Evolutionary conservation across 2,888 invertebrate genomes (phyloP).

Genomic region (Cheilosia scutellata): DNA sequence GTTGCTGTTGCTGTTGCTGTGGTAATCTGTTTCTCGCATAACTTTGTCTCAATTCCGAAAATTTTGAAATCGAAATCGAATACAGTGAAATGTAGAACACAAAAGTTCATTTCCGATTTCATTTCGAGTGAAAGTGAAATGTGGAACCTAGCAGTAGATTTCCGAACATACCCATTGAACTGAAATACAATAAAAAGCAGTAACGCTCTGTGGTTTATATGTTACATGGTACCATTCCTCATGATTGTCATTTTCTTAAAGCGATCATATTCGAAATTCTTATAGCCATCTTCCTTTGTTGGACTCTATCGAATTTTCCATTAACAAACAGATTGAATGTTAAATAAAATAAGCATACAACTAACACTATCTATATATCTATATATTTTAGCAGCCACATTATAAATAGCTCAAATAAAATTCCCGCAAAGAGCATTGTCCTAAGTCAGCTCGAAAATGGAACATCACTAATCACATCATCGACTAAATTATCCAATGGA

Average conservation of each 20-base stretch:
- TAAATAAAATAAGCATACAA: neutral
- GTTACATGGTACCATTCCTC: too few species aligned
- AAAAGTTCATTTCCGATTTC: too few species aligned
- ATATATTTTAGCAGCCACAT: conserved; percentile 72
- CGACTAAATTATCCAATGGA: conserved; percentile 59
- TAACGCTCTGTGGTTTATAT: too few species aligned
- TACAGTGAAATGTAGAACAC: too few species aligned
- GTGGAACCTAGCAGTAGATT: too few species aligned
- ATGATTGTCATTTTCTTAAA: neutral
- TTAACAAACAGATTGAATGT: conserved; percentile 23
- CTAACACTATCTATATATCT: conserved; percentile 52
- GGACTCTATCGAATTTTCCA: conserved; percentile 8
- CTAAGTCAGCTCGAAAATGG: conserved; percentile 44
- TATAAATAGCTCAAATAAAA: conserved; percentile 60
- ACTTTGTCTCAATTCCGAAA: too few species aligned
- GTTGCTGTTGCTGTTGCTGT: too few species aligned
- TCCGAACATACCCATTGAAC: too few species aligned
- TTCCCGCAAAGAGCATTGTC: conserved; percentile 42
- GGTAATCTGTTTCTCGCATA: too few species aligned
- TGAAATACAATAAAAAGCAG: too few species aligned
- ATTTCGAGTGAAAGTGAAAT: too few species aligned
- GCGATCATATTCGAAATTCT: neutral
- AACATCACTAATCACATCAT: conserved; percentile 44
- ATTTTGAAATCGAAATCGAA: too few species aligned
- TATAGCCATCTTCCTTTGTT: neutral